Evolutionary conservation across 2,113 vertebrate species (phyloP).

Genomic region (Rhombomys opimus): DNA sequence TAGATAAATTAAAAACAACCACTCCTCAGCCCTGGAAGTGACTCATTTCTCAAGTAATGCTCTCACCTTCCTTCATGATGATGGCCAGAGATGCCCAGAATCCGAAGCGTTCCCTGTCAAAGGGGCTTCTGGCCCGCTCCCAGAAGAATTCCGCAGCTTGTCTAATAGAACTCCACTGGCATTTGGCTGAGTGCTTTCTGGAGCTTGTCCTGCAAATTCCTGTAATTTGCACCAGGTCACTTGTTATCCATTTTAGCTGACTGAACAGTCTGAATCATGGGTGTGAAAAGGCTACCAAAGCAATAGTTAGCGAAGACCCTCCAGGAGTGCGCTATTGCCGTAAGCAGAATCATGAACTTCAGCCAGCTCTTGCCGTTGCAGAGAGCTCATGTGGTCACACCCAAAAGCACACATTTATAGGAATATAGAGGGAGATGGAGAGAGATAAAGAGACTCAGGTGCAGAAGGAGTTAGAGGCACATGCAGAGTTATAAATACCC

Average conservation of each 20-base stretch:
- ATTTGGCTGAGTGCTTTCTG: conserved; percentile 74
- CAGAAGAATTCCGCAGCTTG: conserved; percentile 71
- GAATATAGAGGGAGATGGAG: neutral
- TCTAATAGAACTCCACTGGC: conserved; percentile 65
- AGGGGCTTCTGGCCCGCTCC: neutral
- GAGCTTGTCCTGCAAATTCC: conserved; percentile 78
- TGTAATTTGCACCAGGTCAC: conserved; percentile 76
- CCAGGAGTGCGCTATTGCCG: conserved; percentile 60
- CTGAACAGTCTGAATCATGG: conserved; percentile 52
- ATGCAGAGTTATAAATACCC: neutral
- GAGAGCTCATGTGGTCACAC: neutral
- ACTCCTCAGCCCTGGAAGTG: conserved; percentile 68
- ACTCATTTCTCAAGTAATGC: conserved; percentile 63
- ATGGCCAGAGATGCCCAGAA: conserved; percentile 34
- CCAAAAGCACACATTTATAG: neutral
- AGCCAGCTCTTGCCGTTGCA: neutral
- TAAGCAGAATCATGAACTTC: conserved; percentile 60
- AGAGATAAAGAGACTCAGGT: neutral
- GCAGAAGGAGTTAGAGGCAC: neutral
- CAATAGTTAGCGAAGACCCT: conserved; percentile 67
- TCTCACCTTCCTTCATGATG: conserved; percentile 17
- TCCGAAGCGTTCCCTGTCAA: conserved; percentile 44
- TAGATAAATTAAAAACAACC: conserved; percentile 74
- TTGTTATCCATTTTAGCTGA: conserved; percentile 80
- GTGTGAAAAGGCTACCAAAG: conserved; percentile 66